Conservation (phyloP, 2,113 vertebrate species). For the Lepisosteus oculatus region DNA sequence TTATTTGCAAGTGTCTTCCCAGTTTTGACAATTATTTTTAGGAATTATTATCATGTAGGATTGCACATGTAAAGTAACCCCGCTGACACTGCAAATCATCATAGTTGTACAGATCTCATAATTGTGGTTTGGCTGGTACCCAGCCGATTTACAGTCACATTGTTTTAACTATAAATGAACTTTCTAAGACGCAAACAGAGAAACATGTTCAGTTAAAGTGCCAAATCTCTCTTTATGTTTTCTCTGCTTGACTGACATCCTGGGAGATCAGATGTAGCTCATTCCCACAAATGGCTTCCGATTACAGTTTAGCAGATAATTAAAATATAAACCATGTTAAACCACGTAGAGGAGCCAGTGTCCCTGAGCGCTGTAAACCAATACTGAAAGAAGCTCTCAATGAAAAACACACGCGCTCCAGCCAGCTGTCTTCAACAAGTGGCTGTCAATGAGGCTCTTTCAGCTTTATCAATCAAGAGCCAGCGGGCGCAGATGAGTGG, state of each 20-base stretch:
- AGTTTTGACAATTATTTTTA: too few relatives aligned
- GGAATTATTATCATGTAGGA: too few relatives aligned
- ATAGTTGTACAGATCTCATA: too few relatives aligned
- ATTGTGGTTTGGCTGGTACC: too few relatives aligned
- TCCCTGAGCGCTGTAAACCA: conserved; percentile 56
- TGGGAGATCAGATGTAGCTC: conserved; percentile 32
- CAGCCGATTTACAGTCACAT: too few relatives aligned
- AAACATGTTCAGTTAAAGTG: neutral
- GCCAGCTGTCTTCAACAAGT: conserved; percentile 53
- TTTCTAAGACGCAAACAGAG: too few relatives aligned
- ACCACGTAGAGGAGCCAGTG: conserved; percentile 54
- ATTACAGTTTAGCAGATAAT: conserved; percentile 73
- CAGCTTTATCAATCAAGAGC: conserved; percentile 1
- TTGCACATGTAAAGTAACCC: too few relatives aligned
- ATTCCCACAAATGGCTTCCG: conserved; percentile 57
- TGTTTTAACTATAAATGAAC: too few relatives aligned
- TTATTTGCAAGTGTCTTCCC: too few relatives aligned
- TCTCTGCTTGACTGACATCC: conserved; percentile 54
- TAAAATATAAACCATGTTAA: conserved; percentile 66
- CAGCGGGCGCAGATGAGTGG: conserved; percentile 5
- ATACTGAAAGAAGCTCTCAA: conserved; percentile 52
- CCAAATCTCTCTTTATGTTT: conserved; percentile 19
- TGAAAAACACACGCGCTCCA: conserved; percentile 47
- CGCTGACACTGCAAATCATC: too few relatives aligned
- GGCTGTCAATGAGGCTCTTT: conserved; percentile 20